These are phyloP conservation scores for Rambutsinella grinnellia DNA, from an alignment of 2,888 invertebrate genomes.

Conservation along the genomic window DNA sequence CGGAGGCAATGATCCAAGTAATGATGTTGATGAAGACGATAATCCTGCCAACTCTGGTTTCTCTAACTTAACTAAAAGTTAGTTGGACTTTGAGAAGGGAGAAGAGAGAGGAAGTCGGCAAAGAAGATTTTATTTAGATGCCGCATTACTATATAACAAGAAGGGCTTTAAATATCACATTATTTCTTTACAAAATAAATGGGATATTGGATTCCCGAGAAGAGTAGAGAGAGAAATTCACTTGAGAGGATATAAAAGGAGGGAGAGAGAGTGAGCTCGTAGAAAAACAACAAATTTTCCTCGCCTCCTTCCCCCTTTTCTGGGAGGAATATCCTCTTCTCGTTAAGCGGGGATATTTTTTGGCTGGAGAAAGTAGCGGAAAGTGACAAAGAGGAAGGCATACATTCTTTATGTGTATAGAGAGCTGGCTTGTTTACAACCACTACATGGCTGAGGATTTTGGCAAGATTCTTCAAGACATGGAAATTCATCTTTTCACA, in stretches of 20 bases:
- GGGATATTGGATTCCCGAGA: slow-evolving; percentile 29
- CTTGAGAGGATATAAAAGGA: slow-evolving; percentile 7
- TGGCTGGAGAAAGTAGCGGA: slow-evolving; percentile 27
- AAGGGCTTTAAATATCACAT: slow-evolving; percentile 11
- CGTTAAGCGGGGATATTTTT: slow-evolving; percentile 26
- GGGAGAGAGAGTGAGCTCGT: no score
- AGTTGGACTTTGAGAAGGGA: neutral
- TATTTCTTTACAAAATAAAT: slow-evolving; percentile 25
- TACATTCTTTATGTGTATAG: slow-evolving; percentile 13
- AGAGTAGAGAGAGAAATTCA: neutral
- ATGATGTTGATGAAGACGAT: slow-evolving; percentile 55
- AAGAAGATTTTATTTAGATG: slow-evolving; percentile 26
- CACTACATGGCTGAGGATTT: slow-evolving; percentile 47
- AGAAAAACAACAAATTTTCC: slow-evolving; percentile 44
- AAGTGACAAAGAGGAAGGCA: slow-evolving; percentile 41
- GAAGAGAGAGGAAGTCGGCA: neutral
- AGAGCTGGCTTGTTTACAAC: slow-evolving; percentile 48
- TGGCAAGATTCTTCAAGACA: slow-evolving; percentile 46
- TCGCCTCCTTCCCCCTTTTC: neutral
- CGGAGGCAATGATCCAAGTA: slow-evolving; percentile 53
- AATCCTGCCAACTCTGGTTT: slow-evolving; percentile 54
- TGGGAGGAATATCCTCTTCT: neutral
- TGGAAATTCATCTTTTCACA: slow-evolving; percentile 41
- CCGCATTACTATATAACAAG: neutral
- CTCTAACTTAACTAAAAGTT: slow-evolving; percentile 51